Evolutionary conservation across 2,888 invertebrate genomes (phyloP).

Genomic region (Drosophila setosimentum): DNA sequence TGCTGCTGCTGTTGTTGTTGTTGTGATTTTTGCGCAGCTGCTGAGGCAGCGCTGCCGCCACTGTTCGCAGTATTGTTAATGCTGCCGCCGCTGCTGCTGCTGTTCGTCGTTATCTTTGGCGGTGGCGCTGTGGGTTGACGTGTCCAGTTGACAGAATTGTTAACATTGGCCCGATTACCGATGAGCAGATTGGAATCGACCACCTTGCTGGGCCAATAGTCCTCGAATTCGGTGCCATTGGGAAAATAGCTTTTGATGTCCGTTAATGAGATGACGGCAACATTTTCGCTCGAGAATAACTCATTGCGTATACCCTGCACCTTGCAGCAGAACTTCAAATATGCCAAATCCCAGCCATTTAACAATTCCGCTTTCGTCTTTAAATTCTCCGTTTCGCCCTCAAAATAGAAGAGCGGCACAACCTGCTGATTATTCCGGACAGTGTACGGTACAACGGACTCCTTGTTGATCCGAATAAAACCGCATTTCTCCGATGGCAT

Average conservation of each 20-base stretch:
- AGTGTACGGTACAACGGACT: constrained; percentile 96
- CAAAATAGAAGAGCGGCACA: constrained; percentile 95
- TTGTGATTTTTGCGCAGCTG: constrained; percentile 43
- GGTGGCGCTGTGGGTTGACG: constrained; percentile 91
- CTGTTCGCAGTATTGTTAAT: constrained; percentile 46
- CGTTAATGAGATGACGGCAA: constrained; percentile 94
- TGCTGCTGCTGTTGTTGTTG: constrained; percentile 40
- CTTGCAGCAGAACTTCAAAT: constrained; percentile 97
- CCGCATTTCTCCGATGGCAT: constrained; percentile 93
- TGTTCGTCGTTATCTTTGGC: constrained; percentile 78
- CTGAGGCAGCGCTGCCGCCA: constrained; percentile 46
- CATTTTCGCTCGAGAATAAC: constrained; percentile 95
- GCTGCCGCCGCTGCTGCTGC: constrained; percentile 62
- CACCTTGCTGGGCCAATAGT: constrained; percentile 96
- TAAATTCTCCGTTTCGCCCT: constrained; percentile 95
- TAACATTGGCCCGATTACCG: constrained; percentile 87
- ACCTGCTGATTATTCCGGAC: constrained; percentile 93
- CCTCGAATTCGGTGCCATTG: constrained; percentile 94
- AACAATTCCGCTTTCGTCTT: constrained; percentile 94
- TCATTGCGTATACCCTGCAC: constrained; percentile 97
- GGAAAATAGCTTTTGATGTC: constrained; percentile 97
- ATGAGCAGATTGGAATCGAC: constrained; percentile 92
- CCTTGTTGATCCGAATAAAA: constrained; percentile 96
- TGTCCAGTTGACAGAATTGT: constrained; percentile 91
- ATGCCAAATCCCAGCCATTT: constrained; percentile 96